These are phyloP conservation scores for Vombatus ursinus DNA, from an alignment of 2,113 vertebrate species.

Conservation along the genomic window DNA sequence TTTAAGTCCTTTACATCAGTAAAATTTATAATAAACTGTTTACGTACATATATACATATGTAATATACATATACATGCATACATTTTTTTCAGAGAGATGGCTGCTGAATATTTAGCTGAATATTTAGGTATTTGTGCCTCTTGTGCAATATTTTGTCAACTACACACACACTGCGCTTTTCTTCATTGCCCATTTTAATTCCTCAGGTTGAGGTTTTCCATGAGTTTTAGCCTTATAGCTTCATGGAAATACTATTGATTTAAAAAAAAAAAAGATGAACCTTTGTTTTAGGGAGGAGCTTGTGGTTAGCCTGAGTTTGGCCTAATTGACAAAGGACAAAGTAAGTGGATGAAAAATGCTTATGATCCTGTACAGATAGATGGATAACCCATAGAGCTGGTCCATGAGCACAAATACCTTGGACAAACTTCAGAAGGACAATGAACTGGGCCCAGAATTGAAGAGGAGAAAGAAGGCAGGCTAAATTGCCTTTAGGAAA, in stretches of 20 bases:
- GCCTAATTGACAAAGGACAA: not conserved
- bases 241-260: not conserved
- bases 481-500: not conserved
- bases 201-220: not conserved
- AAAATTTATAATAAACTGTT: not conserved
- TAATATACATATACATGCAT: not conserved
- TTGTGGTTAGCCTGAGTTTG: not conserved
- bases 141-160: not conserved
- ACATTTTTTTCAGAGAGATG: not conserved
- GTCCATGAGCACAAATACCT: not conserved
- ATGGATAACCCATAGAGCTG: not conserved
- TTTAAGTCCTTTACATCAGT: not conserved
- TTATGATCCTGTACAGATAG: not conserved
- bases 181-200: not conserved
- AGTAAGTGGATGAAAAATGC: not conserved
- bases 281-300: not conserved
- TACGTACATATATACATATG: not conserved
- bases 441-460: not conserved
- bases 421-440: not conserved
- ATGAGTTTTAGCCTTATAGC: not conserved
- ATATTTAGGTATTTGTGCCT: too few species aligned
- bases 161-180: not conserved
- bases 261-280: not conserved
- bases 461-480: not conserved
- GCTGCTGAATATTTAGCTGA: too few species aligned